Conservation (phyloP, 2,797 vertebrate species). For the Lerista edwardsae region DNA sequence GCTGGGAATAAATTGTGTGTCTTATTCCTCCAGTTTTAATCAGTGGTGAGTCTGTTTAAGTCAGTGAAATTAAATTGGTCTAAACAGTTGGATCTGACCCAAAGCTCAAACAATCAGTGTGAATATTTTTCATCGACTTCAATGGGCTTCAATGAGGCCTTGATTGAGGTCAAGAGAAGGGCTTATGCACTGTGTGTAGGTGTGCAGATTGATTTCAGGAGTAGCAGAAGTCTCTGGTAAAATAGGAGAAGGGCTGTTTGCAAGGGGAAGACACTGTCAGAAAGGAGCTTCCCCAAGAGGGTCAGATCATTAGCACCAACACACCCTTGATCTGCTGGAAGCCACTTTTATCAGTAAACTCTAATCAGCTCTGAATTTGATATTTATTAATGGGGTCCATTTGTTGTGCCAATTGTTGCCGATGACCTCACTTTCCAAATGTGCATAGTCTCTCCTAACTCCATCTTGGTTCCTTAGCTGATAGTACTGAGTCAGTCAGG, state of each 20-base stretch:
- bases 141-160: slow-evolving; percentile 34
- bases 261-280: background rate
- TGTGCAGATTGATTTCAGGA: background rate
- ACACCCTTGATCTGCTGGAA: slow-evolving; percentile 45
- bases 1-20: slow-evolving; percentile 12
- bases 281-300: background rate
- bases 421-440: no score
- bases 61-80: slow-evolving; percentile 41
- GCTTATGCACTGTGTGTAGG: background rate
- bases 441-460: no score
- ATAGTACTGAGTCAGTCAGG: no score
- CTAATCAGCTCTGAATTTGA: slow-evolving; percentile 39
- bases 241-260: background rate
- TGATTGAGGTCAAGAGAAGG: slow-evolving; percentile 42
- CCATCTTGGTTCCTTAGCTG: no score
- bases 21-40: slow-evolving; percentile 30
- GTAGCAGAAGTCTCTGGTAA: slow-evolving; percentile 2
- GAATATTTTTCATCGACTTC: slow-evolving; percentile 41
- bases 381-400: background rate
- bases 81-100: background rate
- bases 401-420: slow-evolving; percentile 17
- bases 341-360: slow-evolving; percentile 42
- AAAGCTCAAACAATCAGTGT: slow-evolving; percentile 41
- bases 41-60: slow-evolving; percentile 33
- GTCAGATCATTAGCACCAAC: slow-evolving; percentile 39